Conservation (phyloP, 2,113 vertebrate genomes). For the Oncorhynchus nerka region DNA sequence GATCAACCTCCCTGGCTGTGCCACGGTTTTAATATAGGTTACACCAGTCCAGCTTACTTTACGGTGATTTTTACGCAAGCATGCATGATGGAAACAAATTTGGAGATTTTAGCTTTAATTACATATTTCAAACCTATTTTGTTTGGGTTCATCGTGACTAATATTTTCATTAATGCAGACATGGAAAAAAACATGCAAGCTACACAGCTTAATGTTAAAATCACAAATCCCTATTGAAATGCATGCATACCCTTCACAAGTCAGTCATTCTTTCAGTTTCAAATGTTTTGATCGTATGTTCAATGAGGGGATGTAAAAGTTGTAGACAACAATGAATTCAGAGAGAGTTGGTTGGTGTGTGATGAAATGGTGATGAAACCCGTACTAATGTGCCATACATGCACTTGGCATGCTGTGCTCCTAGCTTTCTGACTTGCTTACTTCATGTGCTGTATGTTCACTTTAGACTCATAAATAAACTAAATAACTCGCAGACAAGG, state of each 20-base stretch:
- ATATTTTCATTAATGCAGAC: conserved; percentile 32
- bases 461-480: neutral
- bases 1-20: no score
- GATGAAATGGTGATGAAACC: conserved; percentile 82
- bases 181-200: conserved; percentile 35
- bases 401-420: conserved; percentile 72
- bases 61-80: neutral
- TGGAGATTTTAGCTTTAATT: neutral
- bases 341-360: conserved; percentile 64
- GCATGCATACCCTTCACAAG: conserved; percentile 55
- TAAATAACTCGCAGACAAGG: neutral
- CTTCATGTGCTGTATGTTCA: conserved; percentile 13
- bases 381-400: conserved; percentile 76
- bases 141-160: conserved; percentile 12
- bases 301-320: conserved; percentile 66
- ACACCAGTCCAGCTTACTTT: neutral
- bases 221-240: conserved; percentile 46
- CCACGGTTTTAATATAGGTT: no score
- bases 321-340: conserved; percentile 77
- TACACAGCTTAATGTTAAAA: conserved; percentile 17
- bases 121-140: neutral
- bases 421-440: conserved; percentile 61
- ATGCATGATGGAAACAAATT: neutral
- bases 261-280: conserved; percentile 44
- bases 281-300: conserved; percentile 68